A percentile compares a stretch with the other conserved stretches of the same genome.
phyloP scores from a whole-genome alignment of 2,797 vertebrate species.

The Tokudaia tokunoshimensis region DNA sequence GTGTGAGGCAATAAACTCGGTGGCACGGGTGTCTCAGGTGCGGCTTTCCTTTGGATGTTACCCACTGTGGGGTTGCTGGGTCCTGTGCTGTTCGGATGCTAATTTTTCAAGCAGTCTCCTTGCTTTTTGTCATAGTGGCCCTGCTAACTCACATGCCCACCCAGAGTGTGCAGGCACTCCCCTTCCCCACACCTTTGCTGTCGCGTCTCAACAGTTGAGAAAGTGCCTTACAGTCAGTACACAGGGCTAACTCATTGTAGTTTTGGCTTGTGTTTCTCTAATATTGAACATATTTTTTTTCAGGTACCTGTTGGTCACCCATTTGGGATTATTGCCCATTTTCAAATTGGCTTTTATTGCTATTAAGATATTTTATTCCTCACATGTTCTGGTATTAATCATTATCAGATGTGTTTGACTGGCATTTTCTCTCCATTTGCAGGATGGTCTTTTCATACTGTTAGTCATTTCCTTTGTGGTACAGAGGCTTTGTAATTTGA shows the following conservation, averaged over 20 bases:
- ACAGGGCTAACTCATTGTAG: background rate
- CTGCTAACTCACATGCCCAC: background rate
- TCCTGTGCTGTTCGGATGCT: too few species aligned
- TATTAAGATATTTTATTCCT: background rate
- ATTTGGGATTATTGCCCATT: background rate
- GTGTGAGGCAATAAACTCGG: background rate
- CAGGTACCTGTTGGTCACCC: background rate
- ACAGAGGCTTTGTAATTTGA: background rate
- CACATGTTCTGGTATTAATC: too few species aligned
- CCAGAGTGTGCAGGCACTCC: background rate
- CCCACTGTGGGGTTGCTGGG: too few species aligned
- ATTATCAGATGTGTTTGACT: background rate
- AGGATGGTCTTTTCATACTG: background rate
- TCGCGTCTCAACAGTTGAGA: too few species aligned
- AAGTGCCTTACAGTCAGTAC: background rate
- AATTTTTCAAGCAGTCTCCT: background rate
- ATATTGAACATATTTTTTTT: background rate
- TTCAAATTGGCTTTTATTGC: background rate
- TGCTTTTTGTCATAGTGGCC: background rate
- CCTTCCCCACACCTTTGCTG: background rate
- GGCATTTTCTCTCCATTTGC: accelerated
- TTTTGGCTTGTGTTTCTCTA: background rate
- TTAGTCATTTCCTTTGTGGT: background rate
- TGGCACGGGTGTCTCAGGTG: too few species aligned
- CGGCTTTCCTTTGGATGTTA: background rate